Evolutionary conservation across 2,888 invertebrate genomes (phyloP), one percentile per base, ranked within the genome.

Genomic region (Lathronympha strigana): DNA sequence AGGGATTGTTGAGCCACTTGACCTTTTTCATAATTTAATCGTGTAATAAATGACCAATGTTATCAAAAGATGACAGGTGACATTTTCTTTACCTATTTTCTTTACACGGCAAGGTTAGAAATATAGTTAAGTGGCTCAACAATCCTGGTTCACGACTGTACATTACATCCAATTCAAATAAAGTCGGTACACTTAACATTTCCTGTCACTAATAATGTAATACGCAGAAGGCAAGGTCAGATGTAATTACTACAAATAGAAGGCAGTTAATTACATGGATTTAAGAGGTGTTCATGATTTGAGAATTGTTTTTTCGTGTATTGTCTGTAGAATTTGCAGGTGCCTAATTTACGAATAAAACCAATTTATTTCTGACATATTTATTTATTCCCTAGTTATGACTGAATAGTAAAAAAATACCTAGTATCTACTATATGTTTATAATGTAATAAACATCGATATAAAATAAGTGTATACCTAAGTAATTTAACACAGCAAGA

Each of bases 141-240:
- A 11, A 3, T 45, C 21, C 21, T n/a, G 13, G 13, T 21, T 4
- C 45, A 45, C 21, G 2, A 45, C 17, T 40, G 9, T 17, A 15
- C 15, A 3, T 38, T 15, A 15, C 28, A 51, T 47, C 62, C 66
- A 63, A 47, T 51, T 38, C 45, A 21, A 55, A 33, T 25, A 36
- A 19, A 51, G 51, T 57, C 61, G 36, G 50, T 21, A 61, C 51
- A 58, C 57, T 63, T 63, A 60, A 75, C 73, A 72, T 72, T 77
- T 78, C 74, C 77, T 77, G 73, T 68, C 73, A 71, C 71, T 72
- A 57, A 68, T 69, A 72, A 73, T 70, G 62, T 45, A 45, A 21
- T 61, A 66, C 70, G 62, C 67, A 69, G 58, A 64, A 66, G 67
- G 72, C 74, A 73, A 73, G 75, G 75, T 69, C 74, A 69, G 63